Evolutionary conservation across 2,888 invertebrate genomes (phyloP).

Genomic region (Synergus laeviventris): DNA sequence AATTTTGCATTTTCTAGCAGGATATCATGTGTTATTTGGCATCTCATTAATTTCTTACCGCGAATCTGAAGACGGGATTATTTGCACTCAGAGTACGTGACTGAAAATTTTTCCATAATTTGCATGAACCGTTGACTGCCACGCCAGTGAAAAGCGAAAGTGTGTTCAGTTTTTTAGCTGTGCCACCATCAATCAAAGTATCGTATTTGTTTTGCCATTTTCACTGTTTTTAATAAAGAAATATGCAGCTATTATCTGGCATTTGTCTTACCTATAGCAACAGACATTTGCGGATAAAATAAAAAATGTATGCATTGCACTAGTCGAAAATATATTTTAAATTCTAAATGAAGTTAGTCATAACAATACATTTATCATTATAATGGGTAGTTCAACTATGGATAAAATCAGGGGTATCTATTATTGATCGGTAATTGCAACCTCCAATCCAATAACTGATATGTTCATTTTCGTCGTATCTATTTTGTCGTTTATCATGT

Average conservation of each 20-base stretch:
- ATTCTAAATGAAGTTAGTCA: not conserved
- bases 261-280: not conserved
- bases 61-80: slow-evolving; percentile 23
- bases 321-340: not conserved
- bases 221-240: not conserved
- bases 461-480: not conserved
- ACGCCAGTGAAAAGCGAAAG: not conserved
- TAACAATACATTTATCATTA: not conserved
- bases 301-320: not conserved
- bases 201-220: slow-evolving; percentile 11
- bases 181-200: slow-evolving; percentile 24
- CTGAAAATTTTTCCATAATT: slow-evolving; percentile 8
- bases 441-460: not conserved
- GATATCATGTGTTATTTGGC: not conserved
- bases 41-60: slow-evolving; percentile 35
- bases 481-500: not conserved
- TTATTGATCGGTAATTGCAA: not conserved
- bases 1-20: not conserved
- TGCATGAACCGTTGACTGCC: slow-evolving; percentile 11
- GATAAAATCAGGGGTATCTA: not conserved
- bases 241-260: not conserved
- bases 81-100: not conserved
- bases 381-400: no score
- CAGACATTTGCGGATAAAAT: not conserved
- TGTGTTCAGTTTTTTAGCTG: not conserved